Conservation (phyloP, 2,797 vertebrate genomes). For the Leuciscus waleckii region DNA sequence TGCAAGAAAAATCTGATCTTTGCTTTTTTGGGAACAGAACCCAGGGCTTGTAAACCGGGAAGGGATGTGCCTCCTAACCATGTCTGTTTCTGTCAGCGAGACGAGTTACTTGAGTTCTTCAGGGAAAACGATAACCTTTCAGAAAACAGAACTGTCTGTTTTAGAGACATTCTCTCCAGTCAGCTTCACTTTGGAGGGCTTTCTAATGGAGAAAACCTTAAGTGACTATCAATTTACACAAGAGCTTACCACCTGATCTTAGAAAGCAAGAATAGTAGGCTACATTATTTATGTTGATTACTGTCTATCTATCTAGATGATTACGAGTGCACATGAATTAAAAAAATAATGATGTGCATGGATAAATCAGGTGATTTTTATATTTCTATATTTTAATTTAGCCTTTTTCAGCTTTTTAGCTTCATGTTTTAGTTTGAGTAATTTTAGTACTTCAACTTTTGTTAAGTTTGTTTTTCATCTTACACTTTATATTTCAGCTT, state of each 20-base stretch:
- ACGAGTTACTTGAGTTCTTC: not conserved
- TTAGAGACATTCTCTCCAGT: not conserved
- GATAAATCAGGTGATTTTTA: too few species aligned
- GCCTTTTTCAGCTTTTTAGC: too few species aligned
- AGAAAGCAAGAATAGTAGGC: not conserved
- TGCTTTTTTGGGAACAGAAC: conserved; percentile 4
- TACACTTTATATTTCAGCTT: not conserved
- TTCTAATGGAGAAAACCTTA: not conserved
- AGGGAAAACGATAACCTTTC: not conserved
- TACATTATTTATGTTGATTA: not conserved
- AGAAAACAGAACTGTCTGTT: conserved; percentile 8
- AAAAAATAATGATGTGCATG: too few species aligned
- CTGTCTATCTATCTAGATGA: too few species aligned
- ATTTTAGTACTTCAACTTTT: too few species aligned
- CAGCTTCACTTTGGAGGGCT: not conserved
- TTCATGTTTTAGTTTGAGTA: too few species aligned
- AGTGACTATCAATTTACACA: not conserved
- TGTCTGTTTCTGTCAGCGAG: not conserved
- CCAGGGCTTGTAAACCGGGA: not conserved
- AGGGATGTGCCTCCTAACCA: not conserved
- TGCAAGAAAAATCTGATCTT: not conserved
- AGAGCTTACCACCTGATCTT: not conserved
- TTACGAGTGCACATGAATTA: too few species aligned
- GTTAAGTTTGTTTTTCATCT: too few species aligned
- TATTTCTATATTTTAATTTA: too few species aligned